Evolutionary conservation across 2,113 vertebrate genomes (phyloP).

Genomic region (Chlorodrepanis virens): DNA sequence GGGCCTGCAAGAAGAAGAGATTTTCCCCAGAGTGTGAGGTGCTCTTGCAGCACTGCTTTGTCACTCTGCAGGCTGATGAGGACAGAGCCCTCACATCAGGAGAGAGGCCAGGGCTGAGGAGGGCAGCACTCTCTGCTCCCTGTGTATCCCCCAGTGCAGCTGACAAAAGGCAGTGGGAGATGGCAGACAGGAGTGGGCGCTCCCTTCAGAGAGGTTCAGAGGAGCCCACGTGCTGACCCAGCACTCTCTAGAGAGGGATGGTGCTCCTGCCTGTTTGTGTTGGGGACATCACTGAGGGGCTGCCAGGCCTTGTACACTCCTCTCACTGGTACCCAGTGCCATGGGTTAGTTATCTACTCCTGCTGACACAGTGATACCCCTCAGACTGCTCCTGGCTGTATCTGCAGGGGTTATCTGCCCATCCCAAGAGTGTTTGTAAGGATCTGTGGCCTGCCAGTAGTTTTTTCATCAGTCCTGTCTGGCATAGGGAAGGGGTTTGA

Average conservation of each 20-base stretch:
- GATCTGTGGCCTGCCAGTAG: not conserved
- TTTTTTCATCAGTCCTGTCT: not conserved
- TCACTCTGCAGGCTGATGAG: not conserved
- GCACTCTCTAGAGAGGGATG: not conserved
- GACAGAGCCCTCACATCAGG: not conserved
- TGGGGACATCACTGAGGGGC: fast-evolving
- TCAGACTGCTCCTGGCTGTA: not conserved
- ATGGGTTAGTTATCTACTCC: not conserved
- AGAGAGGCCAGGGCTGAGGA: not conserved
- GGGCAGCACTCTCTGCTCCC: not conserved
- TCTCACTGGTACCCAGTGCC: not conserved
- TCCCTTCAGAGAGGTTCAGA: no score
- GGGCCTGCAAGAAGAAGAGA: not conserved
- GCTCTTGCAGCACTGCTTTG: fast-evolving
- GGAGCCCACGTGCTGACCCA: not conserved
- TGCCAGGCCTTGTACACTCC: not conserved
- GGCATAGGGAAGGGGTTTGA: not conserved
- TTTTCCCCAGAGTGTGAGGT: not conserved
- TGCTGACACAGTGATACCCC: not conserved
- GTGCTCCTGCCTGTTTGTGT: not conserved
- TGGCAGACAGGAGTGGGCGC: no score
- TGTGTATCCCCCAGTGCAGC: fast-evolving
- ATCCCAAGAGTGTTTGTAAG: no score
- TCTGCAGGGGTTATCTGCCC: not conserved
- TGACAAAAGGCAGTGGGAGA: not conserved